Evolutionary conservation across 2,888 invertebrate species (phyloP).

Genomic region (Pachydiplax longipennis): DNA sequence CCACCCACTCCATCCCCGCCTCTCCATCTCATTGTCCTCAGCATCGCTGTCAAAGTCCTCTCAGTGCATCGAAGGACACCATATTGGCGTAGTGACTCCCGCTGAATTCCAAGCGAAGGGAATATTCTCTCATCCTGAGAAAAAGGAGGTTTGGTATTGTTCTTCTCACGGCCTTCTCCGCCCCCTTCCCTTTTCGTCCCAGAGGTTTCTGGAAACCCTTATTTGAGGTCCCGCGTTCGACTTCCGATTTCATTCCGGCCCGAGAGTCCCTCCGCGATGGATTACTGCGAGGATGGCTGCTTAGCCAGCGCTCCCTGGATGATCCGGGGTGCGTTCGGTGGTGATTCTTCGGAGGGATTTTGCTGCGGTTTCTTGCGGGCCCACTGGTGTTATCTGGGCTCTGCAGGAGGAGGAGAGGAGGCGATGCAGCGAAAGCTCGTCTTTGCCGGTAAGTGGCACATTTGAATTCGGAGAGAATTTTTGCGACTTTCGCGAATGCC

Average conservation of each 20-base stretch:
- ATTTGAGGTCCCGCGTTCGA: not conserved
- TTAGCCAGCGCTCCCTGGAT: not conserved
- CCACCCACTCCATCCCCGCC: conserved; percentile 23
- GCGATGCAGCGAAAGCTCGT: not conserved
- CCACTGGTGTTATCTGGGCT: conserved; percentile 33
- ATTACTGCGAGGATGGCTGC: not conserved
- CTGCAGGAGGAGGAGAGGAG: conserved; percentile 17
- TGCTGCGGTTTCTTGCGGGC: conserved; percentile 34
- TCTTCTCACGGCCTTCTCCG: not conserved
- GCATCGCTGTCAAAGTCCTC: conserved; percentile 35
- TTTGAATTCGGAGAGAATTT: not conserved
- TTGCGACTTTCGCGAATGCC: not conserved
- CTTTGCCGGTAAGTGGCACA: conserved; percentile 31
- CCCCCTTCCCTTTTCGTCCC: not conserved
- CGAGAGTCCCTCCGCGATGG: not conserved
- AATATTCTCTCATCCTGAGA: not conserved
- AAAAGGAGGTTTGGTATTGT: not conserved
- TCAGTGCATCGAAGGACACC: conserved; percentile 40
- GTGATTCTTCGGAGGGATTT: not conserved
- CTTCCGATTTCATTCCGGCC: not conserved
- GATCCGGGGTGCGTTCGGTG: not conserved
- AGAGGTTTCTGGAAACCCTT: not conserved
- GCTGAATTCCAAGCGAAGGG: conserved; percentile 16
- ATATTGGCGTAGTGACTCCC: not conserved
- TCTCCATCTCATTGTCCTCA: conserved; percentile 29